Evolutionary conservation across 2,797 vertebrate species (phyloP), one percentile per base, ranked within the genome.

Genomic region (Alauda arvensis): DNA sequence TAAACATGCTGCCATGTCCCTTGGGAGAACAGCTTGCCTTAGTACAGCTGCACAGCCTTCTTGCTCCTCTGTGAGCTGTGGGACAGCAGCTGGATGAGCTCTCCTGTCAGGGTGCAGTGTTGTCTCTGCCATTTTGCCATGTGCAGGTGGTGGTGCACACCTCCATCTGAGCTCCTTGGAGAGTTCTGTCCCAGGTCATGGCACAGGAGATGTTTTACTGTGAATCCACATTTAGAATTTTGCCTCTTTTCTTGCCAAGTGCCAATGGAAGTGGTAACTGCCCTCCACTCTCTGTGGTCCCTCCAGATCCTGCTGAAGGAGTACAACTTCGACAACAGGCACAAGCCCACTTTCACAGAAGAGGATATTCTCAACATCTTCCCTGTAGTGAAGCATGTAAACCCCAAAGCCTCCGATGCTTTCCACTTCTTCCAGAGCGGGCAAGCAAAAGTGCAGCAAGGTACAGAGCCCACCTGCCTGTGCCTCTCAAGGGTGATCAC

Each of bases 391-490:
- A 99, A 99, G 94, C 99, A 99, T 0, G 98, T 99, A 31, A 99
- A 99, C 95, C 99, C 99, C 92, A 99, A 99, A 98, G 99, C 99
- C 63, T 99, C 99, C 0, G 99, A 99, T 5, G 99, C 99, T 95
- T 99, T 99, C 97, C 99, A 99, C 96, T 99, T 99, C 97, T 99
- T 99, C 97, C 99, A 99, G 97, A 99, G 99, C 39, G 99, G 99
- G 60, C 99, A 99, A 97, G 99, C 99, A 80, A 99, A 99, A 98
- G 99, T 99, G 45, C 99, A 99, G 94, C 99, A 99, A 98, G 99
- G 99, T 99, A 95, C 60, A 17, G 71, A 61, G 12, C 45, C 33
- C 8, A 0, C 0, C 0, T 4, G 19, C 31, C 52, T 39, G 49
- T 39, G 42, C 43, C 63, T 69, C 49, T 31, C 9, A 6, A 6